Percentiles rank a stretch among this genome's conserved stretches.
Evolutionary conservation across 2,113 vertebrate genomes (phyloP).

Genomic region (Heterotilapia buettikoferi): DNA sequence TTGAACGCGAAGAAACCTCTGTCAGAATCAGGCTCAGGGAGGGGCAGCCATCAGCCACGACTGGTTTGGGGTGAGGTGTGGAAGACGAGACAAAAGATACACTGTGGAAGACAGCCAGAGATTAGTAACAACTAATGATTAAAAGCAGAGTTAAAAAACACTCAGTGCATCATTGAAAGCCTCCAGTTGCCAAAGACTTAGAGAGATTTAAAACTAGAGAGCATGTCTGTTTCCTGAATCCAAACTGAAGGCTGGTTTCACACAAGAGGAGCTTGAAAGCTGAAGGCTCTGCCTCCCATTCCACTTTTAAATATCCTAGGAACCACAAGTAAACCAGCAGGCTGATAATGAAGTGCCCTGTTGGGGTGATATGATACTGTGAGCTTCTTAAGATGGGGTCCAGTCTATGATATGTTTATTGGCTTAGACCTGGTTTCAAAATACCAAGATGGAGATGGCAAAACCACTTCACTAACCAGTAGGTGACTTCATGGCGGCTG

Average conservation of each 20-base stretch:
- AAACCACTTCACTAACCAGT: background rate
- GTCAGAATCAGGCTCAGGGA: background rate
- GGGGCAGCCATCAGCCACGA: background rate
- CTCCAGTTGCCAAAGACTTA: background rate
- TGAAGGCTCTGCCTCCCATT: background rate
- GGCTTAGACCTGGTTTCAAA: background rate
- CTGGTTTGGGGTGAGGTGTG: rapidly evolving
- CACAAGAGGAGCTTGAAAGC: background rate
- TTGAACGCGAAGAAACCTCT: background rate
- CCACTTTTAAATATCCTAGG: background rate
- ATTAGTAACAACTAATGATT: background rate
- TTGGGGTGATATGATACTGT: background rate
- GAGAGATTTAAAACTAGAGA: background rate
- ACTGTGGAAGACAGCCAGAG: background rate
- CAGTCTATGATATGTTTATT: background rate
- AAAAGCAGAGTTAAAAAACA: background rate
- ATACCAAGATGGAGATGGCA: background rate
- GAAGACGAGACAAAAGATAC: background rate
- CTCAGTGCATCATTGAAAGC: background rate
- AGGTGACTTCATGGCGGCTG: background rate
- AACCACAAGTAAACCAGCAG: background rate
- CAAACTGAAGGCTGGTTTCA: background rate
- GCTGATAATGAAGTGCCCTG: background rate
- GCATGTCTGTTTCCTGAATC: background rate
- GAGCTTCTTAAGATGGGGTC: background rate